These are phyloP conservation scores for Riptortus pedestris DNA, from an alignment of 1,140 invertebrate species.

Conservation along the genomic window DNA sequence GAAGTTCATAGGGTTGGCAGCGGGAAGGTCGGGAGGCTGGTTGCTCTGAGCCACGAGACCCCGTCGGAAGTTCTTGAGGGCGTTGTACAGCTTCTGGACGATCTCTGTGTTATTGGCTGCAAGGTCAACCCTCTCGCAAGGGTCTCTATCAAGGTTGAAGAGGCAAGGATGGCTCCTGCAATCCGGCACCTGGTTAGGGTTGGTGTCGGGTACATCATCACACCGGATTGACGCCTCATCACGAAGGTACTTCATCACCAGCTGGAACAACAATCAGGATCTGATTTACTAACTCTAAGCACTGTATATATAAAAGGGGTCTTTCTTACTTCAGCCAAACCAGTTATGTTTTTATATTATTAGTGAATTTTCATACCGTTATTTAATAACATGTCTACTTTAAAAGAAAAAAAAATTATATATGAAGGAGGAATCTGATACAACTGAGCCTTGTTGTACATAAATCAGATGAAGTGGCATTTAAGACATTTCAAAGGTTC, in stretches of 20 bases:
- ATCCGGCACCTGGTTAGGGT: constrained; percentile 13
- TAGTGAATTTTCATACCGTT: no score
- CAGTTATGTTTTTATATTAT: no score
- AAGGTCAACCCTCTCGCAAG: constrained; percentile 54
- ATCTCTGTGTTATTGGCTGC: constrained; percentile 38
- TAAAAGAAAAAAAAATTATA: no score
- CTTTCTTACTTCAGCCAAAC: neutral
- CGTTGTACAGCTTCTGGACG: constrained; percentile 37
- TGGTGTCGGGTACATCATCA: constrained; percentile 3
- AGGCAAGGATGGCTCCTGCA: constrained; percentile 43
- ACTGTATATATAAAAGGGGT: neutral
- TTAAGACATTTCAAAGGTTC: no score
- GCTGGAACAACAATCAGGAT: no score
- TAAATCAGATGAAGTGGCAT: no score
- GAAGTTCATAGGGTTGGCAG: constrained; percentile 39
- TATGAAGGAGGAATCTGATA: no score
- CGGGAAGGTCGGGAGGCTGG: constrained; percentile 36
- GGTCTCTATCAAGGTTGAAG: constrained; percentile 52
- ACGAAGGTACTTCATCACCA: constrained; percentile 28
- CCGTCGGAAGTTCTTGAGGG: constrained; percentile 37
- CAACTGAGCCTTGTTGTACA: no score
- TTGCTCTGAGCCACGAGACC: constrained; percentile 36
- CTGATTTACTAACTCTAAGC: neutral
- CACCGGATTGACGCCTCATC: constrained; percentile 38
- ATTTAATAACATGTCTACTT: no score